Base-by-base conservation (phyloP, 2,797 vertebrate genomes). In the Cygnus olor region DNA sequence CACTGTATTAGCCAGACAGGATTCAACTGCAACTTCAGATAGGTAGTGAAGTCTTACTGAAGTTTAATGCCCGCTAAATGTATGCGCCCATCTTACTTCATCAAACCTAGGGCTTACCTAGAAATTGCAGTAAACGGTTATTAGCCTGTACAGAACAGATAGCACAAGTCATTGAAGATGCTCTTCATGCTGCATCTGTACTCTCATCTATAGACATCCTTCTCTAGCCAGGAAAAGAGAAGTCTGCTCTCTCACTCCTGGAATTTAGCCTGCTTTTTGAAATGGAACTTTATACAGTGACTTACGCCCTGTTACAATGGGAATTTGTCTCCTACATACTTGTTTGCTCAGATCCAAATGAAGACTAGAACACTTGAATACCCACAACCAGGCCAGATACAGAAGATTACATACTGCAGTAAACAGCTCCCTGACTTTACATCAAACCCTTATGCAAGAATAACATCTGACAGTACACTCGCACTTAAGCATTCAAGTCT, bases 391-490 rank as follows among this genome's bases (percentile, higher is more conserved):
- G 90, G 79, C 60, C 86, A 85, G 84, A 45, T 64, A 85, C 11
- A 32, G 72, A 88, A 85, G 68, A 90, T 19, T 51, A 53, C 80
- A 44, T 10, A 13, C 17, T 65, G 65, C 57, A 82, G 71, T 71
- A 82, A 97, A 86, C 65, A 90, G 61, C 47, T 93, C 80, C 70
- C 80, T 77, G 82, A 74, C 68, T 79, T 87, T 34, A 47, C 10
- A 10, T 84, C 77, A 77, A 95, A 25, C 57, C 45, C 61, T 83
- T 94, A 76, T 0, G 0, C 83, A 97, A 92, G 47, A 96, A 38
- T 40, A 86, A 66, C 82, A 95, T 56, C 82, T 74, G 71, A 94
- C 94, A 94, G 80, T 90, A 83, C 78, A 88, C 90, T 68, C 90
- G 83, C 90, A 85, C 42, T 65, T 14, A 22, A 20, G 40, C 74